Percentiles rank a stretch among this genome's conserved stretches.
Conservation (phyloP, 37 sponge, comb jelly and placozoan species). For the Cladorhizidae sp. region DNA sequence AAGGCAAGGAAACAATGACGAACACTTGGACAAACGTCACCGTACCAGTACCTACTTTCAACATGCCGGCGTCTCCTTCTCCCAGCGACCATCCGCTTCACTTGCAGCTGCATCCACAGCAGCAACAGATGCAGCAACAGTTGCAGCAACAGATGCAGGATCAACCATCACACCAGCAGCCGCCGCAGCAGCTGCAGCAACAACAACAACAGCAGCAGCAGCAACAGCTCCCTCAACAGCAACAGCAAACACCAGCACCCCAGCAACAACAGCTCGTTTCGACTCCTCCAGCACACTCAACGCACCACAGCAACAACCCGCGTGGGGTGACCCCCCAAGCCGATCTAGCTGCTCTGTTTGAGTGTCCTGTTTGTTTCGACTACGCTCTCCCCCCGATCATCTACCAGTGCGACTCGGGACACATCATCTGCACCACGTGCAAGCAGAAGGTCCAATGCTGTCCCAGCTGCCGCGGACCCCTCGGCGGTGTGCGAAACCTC, state of each 20-base stretch:
- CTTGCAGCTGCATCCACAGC: too few relatives aligned
- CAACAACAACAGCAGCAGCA: background rate
- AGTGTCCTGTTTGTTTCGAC: slow-evolving; percentile 98
- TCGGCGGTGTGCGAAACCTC: slow-evolving; percentile 87
- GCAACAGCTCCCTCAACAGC: background rate
- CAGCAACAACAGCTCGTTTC: slow-evolving; percentile 7
- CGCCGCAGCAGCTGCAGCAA: background rate
- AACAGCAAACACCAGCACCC: background rate
- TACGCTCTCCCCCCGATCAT: slow-evolving; percentile 97
- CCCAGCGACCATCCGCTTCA: too few relatives aligned
- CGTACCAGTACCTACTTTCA: too few relatives aligned
- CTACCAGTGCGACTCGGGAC: slow-evolving; percentile 95
- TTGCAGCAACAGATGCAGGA: too few relatives aligned
- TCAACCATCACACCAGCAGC: too few relatives aligned
- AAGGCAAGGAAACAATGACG: too few relatives aligned
- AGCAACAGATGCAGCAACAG: too few relatives aligned
- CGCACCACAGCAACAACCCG: background rate
- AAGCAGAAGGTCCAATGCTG: slow-evolving; percentile 85
- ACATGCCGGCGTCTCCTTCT: too few relatives aligned
- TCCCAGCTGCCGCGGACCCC: slow-evolving; percentile 90
- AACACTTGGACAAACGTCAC: too few relatives aligned
- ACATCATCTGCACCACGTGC: slow-evolving; percentile 91
- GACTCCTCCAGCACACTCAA: background rate
- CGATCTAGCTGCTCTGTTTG: slow-evolving; percentile 86
- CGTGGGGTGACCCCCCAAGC: slow-evolving; percentile 7